A percentile compares a stretch with the other conserved stretches of the same genome.
Evolutionary conservation across 2,113 vertebrate genomes (phyloP).

Genomic region (Gasterosteus nipponicus): DNA sequence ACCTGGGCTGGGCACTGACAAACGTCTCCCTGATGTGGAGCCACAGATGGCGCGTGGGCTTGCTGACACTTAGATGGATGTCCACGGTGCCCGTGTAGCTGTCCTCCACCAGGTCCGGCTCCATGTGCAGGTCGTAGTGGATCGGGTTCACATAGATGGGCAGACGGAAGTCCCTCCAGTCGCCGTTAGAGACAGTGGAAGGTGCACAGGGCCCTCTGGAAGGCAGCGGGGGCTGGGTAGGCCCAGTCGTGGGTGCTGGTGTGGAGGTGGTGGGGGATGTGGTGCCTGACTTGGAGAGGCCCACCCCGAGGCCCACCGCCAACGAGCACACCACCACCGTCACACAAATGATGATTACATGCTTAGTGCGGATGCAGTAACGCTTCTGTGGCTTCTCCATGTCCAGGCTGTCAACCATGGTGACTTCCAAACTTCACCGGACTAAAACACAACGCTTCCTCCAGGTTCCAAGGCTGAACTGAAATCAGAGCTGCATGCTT

Average conservation of each 20-base stretch:
- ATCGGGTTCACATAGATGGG: slow-evolving; percentile 83
- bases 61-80: slow-evolving; percentile 78
- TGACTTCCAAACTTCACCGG: neutral
- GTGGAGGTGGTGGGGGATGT: slow-evolving; percentile 28
- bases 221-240: slow-evolving; percentile 25
- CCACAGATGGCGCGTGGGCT: slow-evolving; percentile 84
- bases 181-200: slow-evolving; percentile 78
- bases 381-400: slow-evolving; percentile 79
- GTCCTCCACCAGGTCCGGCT: slow-evolving; percentile 84
- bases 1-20: slow-evolving; percentile 81
- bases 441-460: neutral
- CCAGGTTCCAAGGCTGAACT: slow-evolving; percentile 17
- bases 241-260: slow-evolving; percentile 24
- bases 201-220: slow-evolving; percentile 77
- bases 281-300: slow-evolving; percentile 77
- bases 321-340: slow-evolving; percentile 82
- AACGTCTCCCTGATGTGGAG: slow-evolving; percentile 91
- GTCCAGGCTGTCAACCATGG: slow-evolving; percentile 83
- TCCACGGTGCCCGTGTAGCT: slow-evolving; percentile 86
- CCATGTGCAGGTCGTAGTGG: slow-evolving; percentile 91
- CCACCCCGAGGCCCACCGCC: slow-evolving; percentile 89
- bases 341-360: slow-evolving; percentile 85
- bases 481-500: slow-evolving; percentile 36
- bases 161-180: slow-evolving; percentile 89
- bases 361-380: slow-evolving; percentile 87